Percentiles rank a stretch among this genome's conserved stretches.
Evolutionary conservation across 2,888 invertebrate species (phyloP).

Genomic region (Tachina grossa): DNA sequence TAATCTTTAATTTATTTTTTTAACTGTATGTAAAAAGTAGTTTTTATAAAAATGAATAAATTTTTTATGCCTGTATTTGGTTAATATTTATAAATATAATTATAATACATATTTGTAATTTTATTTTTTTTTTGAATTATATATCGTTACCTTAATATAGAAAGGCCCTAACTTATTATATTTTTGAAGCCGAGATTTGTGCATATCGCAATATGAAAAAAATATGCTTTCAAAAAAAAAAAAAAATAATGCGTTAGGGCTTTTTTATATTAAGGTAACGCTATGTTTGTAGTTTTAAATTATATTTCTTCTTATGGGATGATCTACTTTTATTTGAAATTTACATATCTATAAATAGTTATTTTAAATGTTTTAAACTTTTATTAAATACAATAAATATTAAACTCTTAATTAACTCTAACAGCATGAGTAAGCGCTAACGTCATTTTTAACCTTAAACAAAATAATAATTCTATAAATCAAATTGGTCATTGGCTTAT

Average conservation of each 20-base stretch:
- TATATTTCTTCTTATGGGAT: constrained; percentile 73
- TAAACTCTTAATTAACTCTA: constrained; percentile 37
- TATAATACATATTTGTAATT: constrained; percentile 8
- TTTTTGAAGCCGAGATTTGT: no score
- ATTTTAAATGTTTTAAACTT: constrained; percentile 23
- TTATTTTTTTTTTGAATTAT: constrained; percentile 17
- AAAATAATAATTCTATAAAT: background rate
- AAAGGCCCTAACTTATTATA: no score
- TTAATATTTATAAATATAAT: constrained; percentile 34
- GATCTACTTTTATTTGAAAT: constrained; percentile 74
- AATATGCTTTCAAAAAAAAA: no score
- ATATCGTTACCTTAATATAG: background rate
- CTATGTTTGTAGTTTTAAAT: constrained; percentile 47
- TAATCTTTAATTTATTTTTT: constrained; percentile 56
- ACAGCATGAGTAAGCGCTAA: constrained; percentile 39
- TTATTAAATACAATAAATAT: background rate
- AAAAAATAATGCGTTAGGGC: no score
- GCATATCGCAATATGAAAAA: no score
- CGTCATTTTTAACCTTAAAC: background rate
- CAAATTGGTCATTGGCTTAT: constrained; percentile 16
- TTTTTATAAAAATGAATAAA: constrained; percentile 23
- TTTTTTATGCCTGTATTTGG: constrained; percentile 56
- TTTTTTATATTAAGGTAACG: background rate
- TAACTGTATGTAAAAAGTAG: constrained; percentile 64
- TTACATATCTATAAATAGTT: constrained; percentile 10